Evolutionary conservation across 2,888 invertebrate genomes (phyloP).

Genomic region (Eilema caniola): DNA sequence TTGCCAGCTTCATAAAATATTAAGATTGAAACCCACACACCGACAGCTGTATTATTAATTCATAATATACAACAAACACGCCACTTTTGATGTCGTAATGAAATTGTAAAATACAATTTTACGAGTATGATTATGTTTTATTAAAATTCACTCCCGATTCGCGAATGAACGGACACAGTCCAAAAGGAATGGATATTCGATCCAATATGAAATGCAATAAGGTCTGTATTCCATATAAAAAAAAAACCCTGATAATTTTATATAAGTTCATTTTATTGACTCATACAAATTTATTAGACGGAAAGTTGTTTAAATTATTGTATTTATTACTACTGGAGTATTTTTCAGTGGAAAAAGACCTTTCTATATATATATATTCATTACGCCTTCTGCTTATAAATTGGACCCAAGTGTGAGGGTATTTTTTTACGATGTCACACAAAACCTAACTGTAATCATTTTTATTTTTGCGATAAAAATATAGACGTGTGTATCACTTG

Average conservation of each 20-base stretch:
- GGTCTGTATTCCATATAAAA: background rate
- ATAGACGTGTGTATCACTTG: constrained; percentile 63
- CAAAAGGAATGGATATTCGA: constrained; percentile 35
- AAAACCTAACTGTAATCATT: constrained; percentile 55
- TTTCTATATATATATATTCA: background rate
- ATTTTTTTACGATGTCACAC: constrained; percentile 64
- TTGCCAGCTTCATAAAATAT: constrained; percentile 18
- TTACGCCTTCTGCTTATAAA: constrained; percentile 40
- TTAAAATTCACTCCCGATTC: constrained; percentile 55
- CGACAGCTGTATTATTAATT: constrained; percentile 23
- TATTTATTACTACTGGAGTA: constrained; percentile 3
- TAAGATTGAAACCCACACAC: constrained; percentile 30
- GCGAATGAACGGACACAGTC: constrained; percentile 38
- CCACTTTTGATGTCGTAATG: constrained; percentile 56
- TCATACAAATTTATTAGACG: background rate
- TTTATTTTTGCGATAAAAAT: constrained; percentile 62
- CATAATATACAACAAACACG: constrained; percentile 35
- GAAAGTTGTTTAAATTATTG: background rate
- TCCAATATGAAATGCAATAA: constrained; percentile 30
- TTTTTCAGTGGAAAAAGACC: background rate
- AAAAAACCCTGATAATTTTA: background rate
- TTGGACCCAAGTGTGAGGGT: constrained; percentile 43
- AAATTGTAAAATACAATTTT: constrained; percentile 68
- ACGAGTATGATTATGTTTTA: constrained; percentile 57
- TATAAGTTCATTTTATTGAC: constrained; percentile 1